phyloP scores from a whole-genome alignment of 2,113 vertebrate genomes.

The Heteronetta atricapilla region DNA sequence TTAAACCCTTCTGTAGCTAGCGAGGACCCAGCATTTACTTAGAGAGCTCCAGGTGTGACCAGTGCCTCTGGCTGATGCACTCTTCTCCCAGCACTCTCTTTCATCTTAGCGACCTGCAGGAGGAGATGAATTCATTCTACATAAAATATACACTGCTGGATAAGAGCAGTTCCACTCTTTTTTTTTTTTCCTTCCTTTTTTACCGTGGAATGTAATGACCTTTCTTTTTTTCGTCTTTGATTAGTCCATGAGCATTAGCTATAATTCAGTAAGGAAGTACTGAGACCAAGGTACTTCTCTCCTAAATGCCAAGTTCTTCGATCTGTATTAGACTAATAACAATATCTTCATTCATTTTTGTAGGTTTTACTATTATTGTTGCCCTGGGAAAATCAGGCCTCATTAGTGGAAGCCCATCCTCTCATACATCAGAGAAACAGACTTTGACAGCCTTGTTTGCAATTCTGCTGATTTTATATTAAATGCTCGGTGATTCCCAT shows the following conservation, averaged over 20 bases:
- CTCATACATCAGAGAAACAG: constrained; percentile 3
- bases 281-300: not conserved
- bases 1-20: not conserved
- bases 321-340: not conserved
- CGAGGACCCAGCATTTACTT: not conserved
- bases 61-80: not conserved
- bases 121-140: not conserved
- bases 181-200: not conserved
- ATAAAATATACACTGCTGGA: not conserved
- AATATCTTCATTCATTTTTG: not conserved
- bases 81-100: not conserved
- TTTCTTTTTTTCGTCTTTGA: not conserved
- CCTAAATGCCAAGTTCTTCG: constrained; percentile 17
- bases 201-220: not conserved
- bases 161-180: not conserved
- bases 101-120: not conserved
- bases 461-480: not conserved
- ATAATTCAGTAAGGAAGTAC: not conserved
- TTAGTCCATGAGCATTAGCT: not conserved
- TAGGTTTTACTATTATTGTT: constrained; percentile 25
- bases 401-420: constrained; percentile 2
- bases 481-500: not conserved
- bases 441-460: constrained; percentile 40
- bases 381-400: constrained; percentile 13
- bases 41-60: not conserved